Conservation (phyloP, 1,140 invertebrate genomes). For the Drosophila nigrodunni region DNA sequence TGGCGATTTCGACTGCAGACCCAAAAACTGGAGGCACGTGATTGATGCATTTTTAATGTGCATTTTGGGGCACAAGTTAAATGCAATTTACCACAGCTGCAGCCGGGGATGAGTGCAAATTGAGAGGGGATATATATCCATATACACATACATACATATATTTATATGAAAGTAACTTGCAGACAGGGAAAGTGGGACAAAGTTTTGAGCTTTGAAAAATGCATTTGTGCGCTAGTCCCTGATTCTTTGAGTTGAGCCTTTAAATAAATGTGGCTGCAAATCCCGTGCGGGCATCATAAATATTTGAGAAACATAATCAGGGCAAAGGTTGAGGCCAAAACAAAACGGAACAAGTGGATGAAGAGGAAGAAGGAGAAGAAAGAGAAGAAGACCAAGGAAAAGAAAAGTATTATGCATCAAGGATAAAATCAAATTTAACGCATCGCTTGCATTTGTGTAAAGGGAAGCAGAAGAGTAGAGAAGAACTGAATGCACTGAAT, state of each 20-base stretch:
- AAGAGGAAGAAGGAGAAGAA: conserved; percentile 29
- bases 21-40: conserved; percentile 55
- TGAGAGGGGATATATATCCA: neutral
- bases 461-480: conserved; percentile 18
- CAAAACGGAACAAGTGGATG: conserved; percentile 26
- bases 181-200: conserved; percentile 22
- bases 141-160: no score
- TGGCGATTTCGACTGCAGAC: conserved; percentile 32
- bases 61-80: conserved; percentile 51
- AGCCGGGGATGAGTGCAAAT: neutral
- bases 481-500: conserved; percentile 24
- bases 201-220: conserved; percentile 31
- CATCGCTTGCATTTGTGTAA: conserved; percentile 61
- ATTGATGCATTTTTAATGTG: conserved; percentile 84
- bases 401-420: conserved; percentile 58
- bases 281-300: conserved; percentile 37
- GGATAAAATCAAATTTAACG: conserved; percentile 82
- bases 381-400: conserved; percentile 16
- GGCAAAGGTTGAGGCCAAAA: conserved; percentile 47
- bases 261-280: conserved; percentile 48
- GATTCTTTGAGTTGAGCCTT: conserved; percentile 19
- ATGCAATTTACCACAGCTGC: conserved; percentile 43
- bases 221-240: conserved; percentile 19
- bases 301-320: conserved; percentile 47
- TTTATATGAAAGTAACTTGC: neutral